Evolutionary conservation across 2,888 invertebrate species (phyloP).

Genomic region (Diachrysia chrysitis): DNA sequence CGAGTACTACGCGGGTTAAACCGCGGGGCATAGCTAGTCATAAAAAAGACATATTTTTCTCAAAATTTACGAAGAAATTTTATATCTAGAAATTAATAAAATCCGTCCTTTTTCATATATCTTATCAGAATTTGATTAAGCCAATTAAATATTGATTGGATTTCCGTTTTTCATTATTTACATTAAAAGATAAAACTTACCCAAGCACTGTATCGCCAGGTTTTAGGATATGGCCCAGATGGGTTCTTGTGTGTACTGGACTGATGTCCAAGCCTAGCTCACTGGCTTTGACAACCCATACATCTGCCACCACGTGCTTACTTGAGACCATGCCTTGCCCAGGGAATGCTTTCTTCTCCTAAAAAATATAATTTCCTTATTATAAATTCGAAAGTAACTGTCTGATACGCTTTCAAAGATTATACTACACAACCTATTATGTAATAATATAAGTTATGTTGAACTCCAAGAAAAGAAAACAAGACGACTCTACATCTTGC

Average conservation of each 20-base stretch:
- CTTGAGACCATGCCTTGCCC: conserved; percentile 96
- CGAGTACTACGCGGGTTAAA: too few species aligned
- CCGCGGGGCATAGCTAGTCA: too few species aligned
- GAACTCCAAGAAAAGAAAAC: too few species aligned
- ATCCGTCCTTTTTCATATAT: neutral
- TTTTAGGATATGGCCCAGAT: conserved; percentile 97
- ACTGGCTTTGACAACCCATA: conserved; percentile 97
- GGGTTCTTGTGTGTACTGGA: conserved; percentile 96
- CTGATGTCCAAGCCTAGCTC: conserved; percentile 95
- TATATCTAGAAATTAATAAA: neutral
- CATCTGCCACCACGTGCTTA: conserved; percentile 97
- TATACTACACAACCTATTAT: too few species aligned
- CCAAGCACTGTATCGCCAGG: conserved; percentile 98
- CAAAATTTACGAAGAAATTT: neutral
- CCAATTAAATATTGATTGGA: neutral
- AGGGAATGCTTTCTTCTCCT: conserved; percentile 94
- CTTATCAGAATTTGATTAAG: neutral
- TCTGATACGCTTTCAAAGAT: too few species aligned
- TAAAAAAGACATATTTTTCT: too few species aligned
- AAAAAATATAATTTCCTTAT: conserved; percentile 60
- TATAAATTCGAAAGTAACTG: too few species aligned
- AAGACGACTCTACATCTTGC: too few species aligned
- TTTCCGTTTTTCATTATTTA: neutral
- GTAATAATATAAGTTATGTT: too few species aligned
- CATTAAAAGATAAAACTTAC: conserved; percentile 81